Evolutionary conservation across 2,797 vertebrate species (phyloP).

Genomic region (Sebastes jordani): DNA sequence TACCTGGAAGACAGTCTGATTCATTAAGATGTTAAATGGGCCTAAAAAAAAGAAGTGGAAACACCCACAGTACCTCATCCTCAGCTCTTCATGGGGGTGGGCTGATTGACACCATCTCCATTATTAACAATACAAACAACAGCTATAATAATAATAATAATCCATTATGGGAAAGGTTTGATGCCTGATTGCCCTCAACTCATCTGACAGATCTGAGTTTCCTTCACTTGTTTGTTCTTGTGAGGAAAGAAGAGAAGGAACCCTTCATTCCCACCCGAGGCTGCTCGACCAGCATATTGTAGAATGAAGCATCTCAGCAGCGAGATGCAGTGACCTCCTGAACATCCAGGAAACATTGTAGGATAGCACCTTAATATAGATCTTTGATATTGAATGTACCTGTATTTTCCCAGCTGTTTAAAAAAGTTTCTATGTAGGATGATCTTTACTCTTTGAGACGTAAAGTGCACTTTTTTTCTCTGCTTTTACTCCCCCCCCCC

Average conservation of each 20-base stretch:
- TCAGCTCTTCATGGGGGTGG: constrained; percentile 13
- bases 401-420: constrained; percentile 80
- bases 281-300: constrained; percentile 62
- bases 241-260: constrained; percentile 29
- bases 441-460: constrained; percentile 79
- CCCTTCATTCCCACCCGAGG: constrained; percentile 25
- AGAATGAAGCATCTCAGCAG: constrained; percentile 57
- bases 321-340: constrained; percentile 60
- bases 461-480: constrained; percentile 85
- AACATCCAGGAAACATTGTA: constrained; percentile 71
- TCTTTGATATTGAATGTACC: constrained; percentile 88
- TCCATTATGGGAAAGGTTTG: not conserved
- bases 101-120: not conserved
- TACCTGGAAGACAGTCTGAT: constrained; percentile 62
- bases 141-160: constrained; percentile 2
- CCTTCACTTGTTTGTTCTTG: constrained; percentile 29
- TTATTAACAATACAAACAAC: not conserved
- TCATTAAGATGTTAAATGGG: constrained; percentile 56
- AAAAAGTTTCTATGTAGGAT: constrained; percentile 79
- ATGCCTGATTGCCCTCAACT: constrained; percentile 5
- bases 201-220: constrained; percentile 15
- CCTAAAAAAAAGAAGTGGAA: constrained; percentile 38
- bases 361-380: constrained; percentile 82
- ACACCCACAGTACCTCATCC: constrained; percentile 60
- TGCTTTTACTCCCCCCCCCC: constrained; percentile 51